A percentile compares a stretch with the other conserved stretches of the same genome.
Conservation (phyloP, 2,888 invertebrate species). For the Galerucella pusilla region DNA sequence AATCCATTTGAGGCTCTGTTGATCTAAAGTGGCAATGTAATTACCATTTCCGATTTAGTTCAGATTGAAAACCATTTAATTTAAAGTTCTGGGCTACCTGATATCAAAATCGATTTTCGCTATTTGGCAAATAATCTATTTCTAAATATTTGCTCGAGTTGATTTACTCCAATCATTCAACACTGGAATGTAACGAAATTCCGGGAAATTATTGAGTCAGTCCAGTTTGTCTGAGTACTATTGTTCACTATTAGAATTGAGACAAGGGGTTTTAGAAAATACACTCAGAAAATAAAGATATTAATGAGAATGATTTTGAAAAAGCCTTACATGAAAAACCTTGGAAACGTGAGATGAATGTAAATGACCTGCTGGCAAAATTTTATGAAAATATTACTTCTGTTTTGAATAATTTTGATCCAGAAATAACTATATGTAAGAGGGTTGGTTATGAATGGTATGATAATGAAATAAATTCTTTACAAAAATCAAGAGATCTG, state of each 20-base stretch:
- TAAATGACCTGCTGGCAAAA: too few relatives aligned
- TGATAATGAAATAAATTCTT: too few relatives aligned
- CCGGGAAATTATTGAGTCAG: conserved; percentile 17
- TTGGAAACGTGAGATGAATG: too few relatives aligned
- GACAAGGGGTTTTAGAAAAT: background rate
- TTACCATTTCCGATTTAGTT: conserved; percentile 22
- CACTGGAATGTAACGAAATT: conserved; percentile 22
- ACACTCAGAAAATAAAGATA: too few relatives aligned
- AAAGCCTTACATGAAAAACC: too few relatives aligned
- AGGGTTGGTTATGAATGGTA: too few relatives aligned
- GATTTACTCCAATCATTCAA: conserved; percentile 23
- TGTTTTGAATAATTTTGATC: too few relatives aligned
- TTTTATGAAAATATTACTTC: too few relatives aligned
- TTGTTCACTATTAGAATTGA: background rate
- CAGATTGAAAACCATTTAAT: conserved; percentile 21
- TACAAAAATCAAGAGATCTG: too few relatives aligned
- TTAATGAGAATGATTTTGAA: too few relatives aligned
- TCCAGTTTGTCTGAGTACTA: conserved; percentile 1
- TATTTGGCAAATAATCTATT: conserved; percentile 22
- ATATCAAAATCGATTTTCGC: conserved; percentile 24
- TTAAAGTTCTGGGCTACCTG: conserved; percentile 14
- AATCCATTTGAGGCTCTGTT: background rate
- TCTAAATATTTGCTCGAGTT: conserved; percentile 26
- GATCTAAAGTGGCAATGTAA: conserved; percentile 5
- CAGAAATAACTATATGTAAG: too few relatives aligned